These are phyloP conservation scores for Pluvianellus socialis DNA, from an alignment of 2,113 vertebrate species.

Conservation along the genomic window DNA sequence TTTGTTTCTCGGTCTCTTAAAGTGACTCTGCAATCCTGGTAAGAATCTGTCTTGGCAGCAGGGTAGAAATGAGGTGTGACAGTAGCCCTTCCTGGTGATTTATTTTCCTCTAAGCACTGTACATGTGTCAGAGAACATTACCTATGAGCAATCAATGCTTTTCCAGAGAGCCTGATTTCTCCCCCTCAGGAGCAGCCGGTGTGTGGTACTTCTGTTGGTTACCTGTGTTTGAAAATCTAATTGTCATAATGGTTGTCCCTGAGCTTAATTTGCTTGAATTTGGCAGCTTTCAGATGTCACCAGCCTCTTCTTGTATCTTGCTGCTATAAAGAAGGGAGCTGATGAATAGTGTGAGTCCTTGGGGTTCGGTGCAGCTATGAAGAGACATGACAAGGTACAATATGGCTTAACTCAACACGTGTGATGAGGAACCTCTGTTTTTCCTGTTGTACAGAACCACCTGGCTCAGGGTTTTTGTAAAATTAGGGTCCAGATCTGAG, in stretches of 20 bases:
- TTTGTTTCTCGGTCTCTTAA: not conserved
- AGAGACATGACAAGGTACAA: not conserved
- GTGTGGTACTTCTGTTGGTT: not conserved
- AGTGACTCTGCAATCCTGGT: not conserved
- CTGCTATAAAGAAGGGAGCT: not conserved
- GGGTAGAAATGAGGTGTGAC: not conserved
- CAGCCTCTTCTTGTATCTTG: not conserved
- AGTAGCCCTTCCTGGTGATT: not conserved
- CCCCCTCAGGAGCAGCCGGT: not conserved
- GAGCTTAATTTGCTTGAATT: not conserved
- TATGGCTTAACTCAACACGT: accelerated
- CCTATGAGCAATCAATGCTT: not conserved
- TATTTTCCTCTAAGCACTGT: not conserved
- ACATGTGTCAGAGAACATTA: not conserved
- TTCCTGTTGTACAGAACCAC: not conserved
- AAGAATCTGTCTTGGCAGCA: not conserved
- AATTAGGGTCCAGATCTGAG: not conserved
- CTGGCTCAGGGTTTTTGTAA: not conserved
- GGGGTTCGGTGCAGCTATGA: not conserved
- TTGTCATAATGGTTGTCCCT: not conserved
- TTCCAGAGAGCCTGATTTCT: not conserved
- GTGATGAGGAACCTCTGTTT: not conserved
- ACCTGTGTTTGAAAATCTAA: not conserved
- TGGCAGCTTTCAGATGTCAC: not conserved
- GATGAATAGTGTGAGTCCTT: not conserved